Conservation (phyloP, 1,140 invertebrate genomes). For the Coelopa frigida region DNA sequence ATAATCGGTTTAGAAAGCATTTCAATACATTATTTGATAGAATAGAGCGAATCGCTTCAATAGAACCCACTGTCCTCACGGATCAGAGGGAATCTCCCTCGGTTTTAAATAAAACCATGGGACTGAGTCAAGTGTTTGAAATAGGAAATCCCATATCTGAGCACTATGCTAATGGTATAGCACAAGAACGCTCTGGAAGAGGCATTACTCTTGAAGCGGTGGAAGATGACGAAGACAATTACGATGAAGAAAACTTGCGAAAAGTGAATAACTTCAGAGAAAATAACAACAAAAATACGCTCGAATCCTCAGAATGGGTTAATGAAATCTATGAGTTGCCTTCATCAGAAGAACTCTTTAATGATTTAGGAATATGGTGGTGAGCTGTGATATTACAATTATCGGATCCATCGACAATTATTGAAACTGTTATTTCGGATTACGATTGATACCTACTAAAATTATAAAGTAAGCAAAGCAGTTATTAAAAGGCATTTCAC, state of each 20-base stretch:
- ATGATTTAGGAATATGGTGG: slow-evolving; percentile 42
- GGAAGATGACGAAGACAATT: slow-evolving; percentile 32
- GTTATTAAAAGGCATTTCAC: too few relatives aligned
- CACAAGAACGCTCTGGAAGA: slow-evolving; percentile 8
- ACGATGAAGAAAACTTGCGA: slow-evolving; percentile 37
- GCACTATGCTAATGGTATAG: not conserved
- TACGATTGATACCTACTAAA: too few relatives aligned
- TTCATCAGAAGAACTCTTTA: slow-evolving; percentile 37
- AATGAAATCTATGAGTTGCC: slow-evolving; percentile 40
- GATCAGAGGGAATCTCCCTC: not conserved
- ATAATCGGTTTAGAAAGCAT: slow-evolving; percentile 31
- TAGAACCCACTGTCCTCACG: not conserved
- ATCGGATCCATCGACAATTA: too few relatives aligned
- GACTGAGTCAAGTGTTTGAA: not conserved
- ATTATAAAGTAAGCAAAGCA: too few relatives aligned
- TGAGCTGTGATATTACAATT: too few relatives aligned
- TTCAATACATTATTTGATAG: slow-evolving; percentile 36
- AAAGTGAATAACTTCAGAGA: slow-evolving; percentile 34
- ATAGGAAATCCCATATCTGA: slow-evolving; percentile 4
- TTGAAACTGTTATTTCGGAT: too few relatives aligned
- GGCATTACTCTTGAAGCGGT: slow-evolving; percentile 31
- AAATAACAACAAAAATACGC: slow-evolving; percentile 17
- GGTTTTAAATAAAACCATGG: slow-evolving; percentile 3
- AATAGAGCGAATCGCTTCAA: slow-evolving; percentile 28
- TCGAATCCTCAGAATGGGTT: slow-evolving; percentile 30